Evolutionary conservation across 37 sponge, comb jelly and placozoan species (phyloP).

Genomic region (Chondrosia reniformis): DNA sequence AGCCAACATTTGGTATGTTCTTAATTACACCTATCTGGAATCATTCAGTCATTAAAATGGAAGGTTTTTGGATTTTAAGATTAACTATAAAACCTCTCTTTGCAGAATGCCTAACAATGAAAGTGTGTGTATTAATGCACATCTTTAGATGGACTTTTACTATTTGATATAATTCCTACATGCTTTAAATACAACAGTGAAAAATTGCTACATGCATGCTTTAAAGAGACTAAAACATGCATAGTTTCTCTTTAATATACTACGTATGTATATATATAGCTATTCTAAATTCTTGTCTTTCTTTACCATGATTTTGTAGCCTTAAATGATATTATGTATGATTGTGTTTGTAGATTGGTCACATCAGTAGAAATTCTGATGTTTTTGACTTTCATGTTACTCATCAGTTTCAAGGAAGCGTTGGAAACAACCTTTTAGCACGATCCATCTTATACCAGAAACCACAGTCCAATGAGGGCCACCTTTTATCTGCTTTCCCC

Average conservation of each 20-base stretch:
- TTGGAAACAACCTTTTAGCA: conserved; percentile 58
- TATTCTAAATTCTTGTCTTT: neutral
- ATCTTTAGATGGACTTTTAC: no score
- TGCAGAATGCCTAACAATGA: no score
- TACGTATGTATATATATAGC: neutral
- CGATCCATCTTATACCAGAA: conserved; percentile 58
- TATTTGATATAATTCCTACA: no score
- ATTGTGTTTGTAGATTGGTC: neutral
- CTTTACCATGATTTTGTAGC: no score
- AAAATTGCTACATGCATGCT: neutral
- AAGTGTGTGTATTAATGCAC: no score
- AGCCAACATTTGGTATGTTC: conserved; percentile 63
- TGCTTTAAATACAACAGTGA: no score
- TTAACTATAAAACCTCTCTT: no score
- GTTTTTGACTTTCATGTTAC: conserved; percentile 4
- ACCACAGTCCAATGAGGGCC: conserved; percentile 31
- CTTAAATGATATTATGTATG: no score
- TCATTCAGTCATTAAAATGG: no score
- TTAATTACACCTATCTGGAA: no score
- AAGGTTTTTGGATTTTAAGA: no score
- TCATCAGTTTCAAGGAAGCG: conserved; percentile 74
- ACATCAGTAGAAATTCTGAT: neutral
- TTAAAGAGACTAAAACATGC: neutral
- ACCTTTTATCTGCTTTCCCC: conserved; percentile 57
- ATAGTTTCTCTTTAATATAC: neutral